Conservation (phyloP, 2,888 invertebrate genomes). For the Diachrysia chrysitis region DNA sequence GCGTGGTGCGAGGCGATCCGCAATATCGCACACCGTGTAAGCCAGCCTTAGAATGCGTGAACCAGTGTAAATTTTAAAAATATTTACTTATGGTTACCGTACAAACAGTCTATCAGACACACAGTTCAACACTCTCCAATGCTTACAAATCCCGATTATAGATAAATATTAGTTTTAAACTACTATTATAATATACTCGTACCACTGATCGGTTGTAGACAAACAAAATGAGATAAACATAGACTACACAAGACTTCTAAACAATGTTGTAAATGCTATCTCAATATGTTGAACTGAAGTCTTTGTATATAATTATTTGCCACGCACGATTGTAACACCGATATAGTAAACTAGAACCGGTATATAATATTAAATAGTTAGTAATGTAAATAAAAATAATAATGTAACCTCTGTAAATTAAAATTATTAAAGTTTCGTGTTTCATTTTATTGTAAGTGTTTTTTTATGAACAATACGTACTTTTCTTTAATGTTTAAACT, state of each 20-base stretch:
- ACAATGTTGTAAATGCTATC: constrained; percentile 31
- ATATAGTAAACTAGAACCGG: neutral
- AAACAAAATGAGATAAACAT: constrained; percentile 24
- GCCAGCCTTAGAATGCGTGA: no score
- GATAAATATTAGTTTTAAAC: constrained; percentile 8
- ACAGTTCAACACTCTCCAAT: constrained; percentile 1
- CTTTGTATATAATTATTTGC: constrained; percentile 12
- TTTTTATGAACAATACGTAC: no score
- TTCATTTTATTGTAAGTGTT: no score
- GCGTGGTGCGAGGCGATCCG: no score
- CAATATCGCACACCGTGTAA: no score
- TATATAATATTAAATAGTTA: no score
- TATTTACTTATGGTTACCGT: neutral
- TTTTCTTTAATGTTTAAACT: no score
- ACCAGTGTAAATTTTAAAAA: neutral
- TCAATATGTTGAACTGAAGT: constrained; percentile 24
- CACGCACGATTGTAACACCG: constrained; percentile 7
- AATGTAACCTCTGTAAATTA: no score
- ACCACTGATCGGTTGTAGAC: constrained; percentile 7
- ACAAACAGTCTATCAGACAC: neutral
- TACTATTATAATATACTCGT: constrained; percentile 3
- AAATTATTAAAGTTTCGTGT: no score
- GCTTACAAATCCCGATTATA: neutral
- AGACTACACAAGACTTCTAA: constrained; percentile 32
- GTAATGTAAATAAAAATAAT: no score